Evolutionary conservation across 2,888 invertebrate genomes (phyloP), one percentile per base, ranked within the genome.

Genomic region (Eupithecia tripunctaria): DNA sequence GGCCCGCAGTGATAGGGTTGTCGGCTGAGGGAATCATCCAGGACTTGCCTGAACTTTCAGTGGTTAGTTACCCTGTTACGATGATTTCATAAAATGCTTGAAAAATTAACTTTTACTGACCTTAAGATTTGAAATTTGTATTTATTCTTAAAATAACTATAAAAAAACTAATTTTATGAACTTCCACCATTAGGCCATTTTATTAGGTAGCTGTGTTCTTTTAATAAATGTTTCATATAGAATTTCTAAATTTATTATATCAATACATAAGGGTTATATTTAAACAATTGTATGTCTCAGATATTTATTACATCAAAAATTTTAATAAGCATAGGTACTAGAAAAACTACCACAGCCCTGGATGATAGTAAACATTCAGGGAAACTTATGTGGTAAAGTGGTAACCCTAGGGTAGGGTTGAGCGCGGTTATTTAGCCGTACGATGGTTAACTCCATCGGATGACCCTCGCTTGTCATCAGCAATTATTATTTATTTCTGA

Each of bases 371-470:
- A 62, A 27, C 32, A 29, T 21, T 63, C 36, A 63, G 63, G 63
- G 1, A 36, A 64, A 41, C 64, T 64, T 64, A 51, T 67, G 51
- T 67, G 43, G 43, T 29, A 14, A 67, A 27, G 18, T 67, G 64
- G 38, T 25, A 64, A 38, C 64, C 64, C 64, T 64, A 36, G 36
- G 38, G 38, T 86, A 87, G 89, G 89, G 90, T 86, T 87, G 74
- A 71, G 32, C 84, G 85, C 83, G 86, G 91, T 91, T 92, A 92
- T 92, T 91, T 91, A 90, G 89, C 90, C 88, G 86, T 85, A 85
- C 88, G 86, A 87, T 88, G 88, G 89, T 88, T 89, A 87, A 86
- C 88, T 88, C 82, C 86, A 86, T 86, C 84, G 88, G 89, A 89
- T 91, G 89, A 90, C 90, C 89, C 90, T 87, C 86, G 87, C 87